A percentile compares a stretch with the other conserved stretches of the same genome.
Conservation (phyloP, 2,888 invertebrate species). For the Opisthograptis luteolata region DNA sequence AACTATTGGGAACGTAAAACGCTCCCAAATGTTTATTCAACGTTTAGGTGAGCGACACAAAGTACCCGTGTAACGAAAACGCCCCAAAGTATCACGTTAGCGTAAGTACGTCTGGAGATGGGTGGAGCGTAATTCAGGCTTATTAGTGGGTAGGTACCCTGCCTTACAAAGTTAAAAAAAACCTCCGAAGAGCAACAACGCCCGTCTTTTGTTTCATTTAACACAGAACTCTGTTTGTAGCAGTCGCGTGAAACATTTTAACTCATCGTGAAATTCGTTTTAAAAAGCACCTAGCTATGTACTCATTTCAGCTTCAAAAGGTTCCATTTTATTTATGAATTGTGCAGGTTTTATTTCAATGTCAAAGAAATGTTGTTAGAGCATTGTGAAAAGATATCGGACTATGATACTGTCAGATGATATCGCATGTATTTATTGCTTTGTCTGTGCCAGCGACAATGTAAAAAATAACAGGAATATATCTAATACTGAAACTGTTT, state of each 20-base stretch:
- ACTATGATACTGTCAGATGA: conserved; percentile 15
- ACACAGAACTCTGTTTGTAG: conserved; percentile 12
- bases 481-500: too few relatives aligned
- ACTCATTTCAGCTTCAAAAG: conserved; percentile 2
- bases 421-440: conserved; percentile 22
- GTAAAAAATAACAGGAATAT: neutral
- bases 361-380: conserved; percentile 8
- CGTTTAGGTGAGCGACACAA: too few relatives aligned
- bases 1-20: too few relatives aligned
- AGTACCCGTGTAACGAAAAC: too few relatives aligned
- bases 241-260: conserved; percentile 6
- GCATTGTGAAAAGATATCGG: conserved; percentile 14
- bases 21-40: too few relatives aligned
- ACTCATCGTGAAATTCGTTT: conserved; percentile 6
- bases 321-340: conserved; percentile 5
- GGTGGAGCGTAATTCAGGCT: too few relatives aligned
- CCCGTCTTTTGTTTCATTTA: conserved; percentile 17
- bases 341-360: conserved; percentile 6
- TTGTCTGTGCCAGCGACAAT: conserved; percentile 8
- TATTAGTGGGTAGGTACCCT: too few relatives aligned
- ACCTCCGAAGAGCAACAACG: conserved; percentile 1
- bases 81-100: too few relatives aligned
- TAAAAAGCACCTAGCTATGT: conserved; percentile 2
- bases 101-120: too few relatives aligned
- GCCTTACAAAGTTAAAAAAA: too few relatives aligned